A percentile compares a stretch with the other conserved stretches of the same genome.
Evolutionary conservation across 2,888 invertebrate species (phyloP).

Genomic region (Rhogogaster chlorosoma): DNA sequence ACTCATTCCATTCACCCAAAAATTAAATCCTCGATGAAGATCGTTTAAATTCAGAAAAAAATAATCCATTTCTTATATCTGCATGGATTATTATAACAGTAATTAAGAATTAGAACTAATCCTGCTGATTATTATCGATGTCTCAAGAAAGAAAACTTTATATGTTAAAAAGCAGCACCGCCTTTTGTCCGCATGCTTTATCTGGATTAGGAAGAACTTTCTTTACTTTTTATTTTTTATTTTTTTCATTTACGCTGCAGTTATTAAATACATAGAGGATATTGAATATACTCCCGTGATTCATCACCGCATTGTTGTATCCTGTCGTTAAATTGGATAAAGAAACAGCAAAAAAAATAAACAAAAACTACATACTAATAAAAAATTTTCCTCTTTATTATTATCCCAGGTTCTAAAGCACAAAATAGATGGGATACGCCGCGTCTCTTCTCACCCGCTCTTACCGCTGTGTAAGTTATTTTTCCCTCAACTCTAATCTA

Average conservation of each 20-base stretch:
- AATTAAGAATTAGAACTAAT: not conserved
- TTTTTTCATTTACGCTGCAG: slow-evolving; percentile 9
- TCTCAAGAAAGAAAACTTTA: not conserved
- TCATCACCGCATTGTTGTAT: not conserved
- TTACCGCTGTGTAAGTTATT: slow-evolving; percentile 97
- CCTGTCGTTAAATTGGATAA: not conserved
- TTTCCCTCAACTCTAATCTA: not conserved
- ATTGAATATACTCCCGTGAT: not conserved
- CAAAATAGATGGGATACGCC: slow-evolving; percentile 95
- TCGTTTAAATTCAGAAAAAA: too few relatives aligned
- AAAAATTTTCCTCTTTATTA: slow-evolving; percentile 59
- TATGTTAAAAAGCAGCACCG: slow-evolving; percentile 15
- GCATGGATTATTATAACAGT: not conserved
- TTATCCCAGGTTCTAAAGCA: slow-evolving; percentile 92
- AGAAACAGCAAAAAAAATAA: too few relatives aligned
- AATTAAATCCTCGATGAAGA: too few relatives aligned
- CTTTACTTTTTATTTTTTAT: not conserved
- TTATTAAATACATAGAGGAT: not conserved
- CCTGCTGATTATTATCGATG: not conserved
- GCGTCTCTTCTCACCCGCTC: slow-evolving; percentile 97
- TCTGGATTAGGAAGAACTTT: slow-evolving; percentile 22
- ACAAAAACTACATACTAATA: slow-evolving; percentile 56
- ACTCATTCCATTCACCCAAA: too few relatives aligned
- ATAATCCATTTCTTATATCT: not conserved
- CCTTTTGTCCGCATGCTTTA: slow-evolving; percentile 47